Conservation (phyloP, 2,888 invertebrate species). For the Lycaena phlaeas region DNA sequence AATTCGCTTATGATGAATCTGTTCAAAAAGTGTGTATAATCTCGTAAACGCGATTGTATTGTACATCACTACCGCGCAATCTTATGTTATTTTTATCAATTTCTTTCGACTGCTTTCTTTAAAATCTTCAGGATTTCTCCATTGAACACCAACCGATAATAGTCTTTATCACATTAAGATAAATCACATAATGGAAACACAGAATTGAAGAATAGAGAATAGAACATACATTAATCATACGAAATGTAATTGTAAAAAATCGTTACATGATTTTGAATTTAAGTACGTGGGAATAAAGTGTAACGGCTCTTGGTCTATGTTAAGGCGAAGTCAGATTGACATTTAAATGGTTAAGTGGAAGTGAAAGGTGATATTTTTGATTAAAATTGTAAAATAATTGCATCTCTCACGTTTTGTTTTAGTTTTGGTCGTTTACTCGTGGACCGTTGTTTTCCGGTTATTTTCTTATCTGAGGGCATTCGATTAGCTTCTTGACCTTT, state of each 20-base stretch:
- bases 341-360: slow-evolving; percentile 71
- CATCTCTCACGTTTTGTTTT: slow-evolving; percentile 61
- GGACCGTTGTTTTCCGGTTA: slow-evolving; percentile 49
- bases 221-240: slow-evolving; percentile 65
- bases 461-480: no score
- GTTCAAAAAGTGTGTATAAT: slow-evolving; percentile 1
- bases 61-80: slow-evolving; percentile 36
- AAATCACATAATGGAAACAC: slow-evolving; percentile 26
- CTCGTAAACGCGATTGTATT: not conserved
- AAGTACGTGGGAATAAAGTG: slow-evolving; percentile 23
- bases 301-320: slow-evolving; percentile 22
- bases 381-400: slow-evolving; percentile 73
- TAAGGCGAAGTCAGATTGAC: slow-evolving; percentile 60
- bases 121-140: slow-evolving; percentile 27
- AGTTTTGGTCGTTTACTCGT: slow-evolving; percentile 45
- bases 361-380: slow-evolving; percentile 71
- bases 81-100: slow-evolving; percentile 54
- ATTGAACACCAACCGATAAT: slow-evolving; percentile 12
- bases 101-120: slow-evolving; percentile 48
- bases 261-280: slow-evolving; percentile 26
- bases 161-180: slow-evolving; percentile 16
- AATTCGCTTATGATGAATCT: no score
- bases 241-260: slow-evolving; percentile 62
- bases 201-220: slow-evolving; percentile 32
- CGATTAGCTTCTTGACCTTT: no score